Evolutionary conservation across 2,888 invertebrate species (phyloP).

Genomic region (Andricus curvator): DNA sequence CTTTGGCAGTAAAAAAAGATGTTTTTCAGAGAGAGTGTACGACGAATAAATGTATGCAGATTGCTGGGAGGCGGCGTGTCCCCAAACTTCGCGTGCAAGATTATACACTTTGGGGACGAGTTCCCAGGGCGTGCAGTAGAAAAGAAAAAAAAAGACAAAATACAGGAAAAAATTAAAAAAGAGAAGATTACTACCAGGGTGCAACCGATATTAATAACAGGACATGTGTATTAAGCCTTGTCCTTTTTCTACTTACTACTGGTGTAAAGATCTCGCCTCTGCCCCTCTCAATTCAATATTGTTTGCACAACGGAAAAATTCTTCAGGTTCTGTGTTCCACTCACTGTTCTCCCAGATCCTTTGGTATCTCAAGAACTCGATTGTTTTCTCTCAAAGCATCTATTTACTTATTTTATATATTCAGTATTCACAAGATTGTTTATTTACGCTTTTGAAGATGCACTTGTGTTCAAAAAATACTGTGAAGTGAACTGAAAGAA

Average conservation of each 20-base stretch:
- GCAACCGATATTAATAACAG: constrained; percentile 52
- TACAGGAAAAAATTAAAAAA: constrained; percentile 41
- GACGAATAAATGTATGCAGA: constrained; percentile 68
- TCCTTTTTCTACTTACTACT: constrained; percentile 10
- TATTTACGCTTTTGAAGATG: background rate
- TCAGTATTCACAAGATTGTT: background rate
- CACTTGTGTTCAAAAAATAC: background rate
- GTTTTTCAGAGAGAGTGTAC: background rate
- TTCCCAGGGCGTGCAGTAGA: constrained; percentile 60
- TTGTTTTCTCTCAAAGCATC: constrained; percentile 12
- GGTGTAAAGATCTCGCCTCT: background rate
- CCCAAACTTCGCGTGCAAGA: constrained; percentile 70
- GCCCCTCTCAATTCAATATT: background rate
- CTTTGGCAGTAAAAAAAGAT: background rate
- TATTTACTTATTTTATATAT: constrained; percentile 18
- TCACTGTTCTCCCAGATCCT: constrained; percentile 1
- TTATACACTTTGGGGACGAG: constrained; percentile 70
- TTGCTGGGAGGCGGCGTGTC: constrained; percentile 70
- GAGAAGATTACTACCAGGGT: constrained; percentile 39
- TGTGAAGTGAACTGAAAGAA: background rate
- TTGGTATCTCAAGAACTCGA: background rate
- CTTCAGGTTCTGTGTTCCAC: background rate
- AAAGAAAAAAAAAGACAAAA: constrained; percentile 56
- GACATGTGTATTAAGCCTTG: constrained; percentile 8
- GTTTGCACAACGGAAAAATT: background rate